phyloP scores from a whole-genome alignment of 1,140 invertebrate genomes.

The Pogonus chalceus region DNA sequence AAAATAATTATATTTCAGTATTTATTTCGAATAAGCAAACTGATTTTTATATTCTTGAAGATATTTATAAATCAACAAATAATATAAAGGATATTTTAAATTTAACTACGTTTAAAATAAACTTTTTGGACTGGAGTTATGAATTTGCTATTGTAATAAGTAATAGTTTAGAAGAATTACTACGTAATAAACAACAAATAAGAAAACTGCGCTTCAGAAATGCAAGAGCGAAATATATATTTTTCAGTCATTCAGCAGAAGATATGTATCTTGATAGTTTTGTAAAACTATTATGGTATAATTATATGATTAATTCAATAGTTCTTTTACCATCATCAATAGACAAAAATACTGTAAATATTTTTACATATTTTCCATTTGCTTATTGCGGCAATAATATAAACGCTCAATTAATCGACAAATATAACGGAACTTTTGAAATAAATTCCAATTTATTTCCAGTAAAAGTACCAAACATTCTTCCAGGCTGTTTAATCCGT shows the following conservation, averaged over 20 bases:
- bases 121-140: neutral
- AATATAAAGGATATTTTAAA: neutral
- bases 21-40: too few relatives aligned
- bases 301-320: neutral
- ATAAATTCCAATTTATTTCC: neutral
- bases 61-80: neutral
- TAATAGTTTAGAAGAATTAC: neutral
- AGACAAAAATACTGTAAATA: neutral
- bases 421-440: neutral
- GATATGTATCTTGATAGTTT: neutral
- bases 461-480: neutral
- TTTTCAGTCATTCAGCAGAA: neutral
- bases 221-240: constrained; percentile 11
- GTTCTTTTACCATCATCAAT: neutral
- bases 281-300: neutral
- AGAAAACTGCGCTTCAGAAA: neutral
- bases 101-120: neutral
- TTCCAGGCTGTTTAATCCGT: neutral
- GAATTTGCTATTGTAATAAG: neutral
- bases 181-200: neutral
- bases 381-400: neutral
- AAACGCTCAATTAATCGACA: neutral
- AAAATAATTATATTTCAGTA: too few relatives aligned
- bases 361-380: neutral
- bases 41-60: too few relatives aligned